A percentile compares a stretch with the other conserved stretches of the same genome.
Conservation (phyloP, 2,797 vertebrate species). For the Cyprinodon diabolis region DNA sequence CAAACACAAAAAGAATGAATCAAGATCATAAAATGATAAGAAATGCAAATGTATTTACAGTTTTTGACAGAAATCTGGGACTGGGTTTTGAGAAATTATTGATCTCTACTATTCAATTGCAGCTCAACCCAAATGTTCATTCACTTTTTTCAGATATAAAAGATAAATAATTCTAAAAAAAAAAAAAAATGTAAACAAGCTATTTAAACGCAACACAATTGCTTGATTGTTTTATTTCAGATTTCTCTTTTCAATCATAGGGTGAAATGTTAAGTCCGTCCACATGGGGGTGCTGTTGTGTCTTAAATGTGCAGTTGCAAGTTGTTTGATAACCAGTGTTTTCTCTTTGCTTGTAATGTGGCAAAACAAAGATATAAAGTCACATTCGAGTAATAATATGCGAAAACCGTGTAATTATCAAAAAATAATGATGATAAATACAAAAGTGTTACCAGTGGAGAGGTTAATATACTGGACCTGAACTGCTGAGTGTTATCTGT, state of each 20-base stretch:
- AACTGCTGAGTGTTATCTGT: conserved; percentile 36
- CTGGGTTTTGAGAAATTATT: not conserved
- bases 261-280: not conserved
- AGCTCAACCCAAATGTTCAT: not conserved
- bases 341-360: not conserved
- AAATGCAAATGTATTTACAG: not conserved
- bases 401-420: not conserved
- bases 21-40: not conserved
- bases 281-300: conserved; percentile 74
- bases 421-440: not conserved
- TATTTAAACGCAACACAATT: not conserved
- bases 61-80: not conserved
- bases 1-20: not conserved
- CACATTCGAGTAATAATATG: conserved; percentile 11
- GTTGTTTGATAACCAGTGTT: not conserved
- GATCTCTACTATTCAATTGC: not conserved
- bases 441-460: not conserved
- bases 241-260: not conserved
- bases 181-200: not conserved
- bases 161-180: not conserved
- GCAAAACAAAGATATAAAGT: not conserved
- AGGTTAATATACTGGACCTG: not conserved
- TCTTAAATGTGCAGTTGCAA: conserved; percentile 30
- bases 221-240: not conserved
- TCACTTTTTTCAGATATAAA: not conserved